These are phyloP conservation scores for Apogon talboti DNA, from an alignment of 2,797 vertebrate species.

Conservation along the genomic window DNA sequence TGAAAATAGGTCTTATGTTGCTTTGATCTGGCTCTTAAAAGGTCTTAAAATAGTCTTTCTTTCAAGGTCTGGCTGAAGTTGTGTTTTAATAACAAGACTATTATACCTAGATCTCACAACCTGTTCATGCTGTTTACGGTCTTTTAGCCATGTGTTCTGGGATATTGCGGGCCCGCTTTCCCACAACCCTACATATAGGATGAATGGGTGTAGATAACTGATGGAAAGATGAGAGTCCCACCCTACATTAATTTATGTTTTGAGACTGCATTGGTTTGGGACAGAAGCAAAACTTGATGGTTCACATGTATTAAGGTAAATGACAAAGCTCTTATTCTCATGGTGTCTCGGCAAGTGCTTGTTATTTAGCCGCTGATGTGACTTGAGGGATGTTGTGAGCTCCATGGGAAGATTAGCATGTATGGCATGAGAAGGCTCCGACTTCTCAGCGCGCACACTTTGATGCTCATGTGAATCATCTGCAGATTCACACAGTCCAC, in stretches of 20 bases:
- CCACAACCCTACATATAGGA: conserved; percentile 1
- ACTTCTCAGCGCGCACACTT: conserved; percentile 58
- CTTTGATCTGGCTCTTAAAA: too few relatives aligned
- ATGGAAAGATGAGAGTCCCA: conserved; percentile 11
- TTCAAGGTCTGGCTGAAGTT: background rate
- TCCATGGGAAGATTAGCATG: conserved; percentile 73
- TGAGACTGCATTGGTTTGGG: conserved; percentile 36
- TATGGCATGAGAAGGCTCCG: conserved; percentile 69
- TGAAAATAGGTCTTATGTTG: too few relatives aligned
- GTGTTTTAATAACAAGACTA: background rate
- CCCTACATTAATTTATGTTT: conserved; percentile 24
- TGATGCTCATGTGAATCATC: conserved; percentile 71
- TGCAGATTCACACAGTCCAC: conserved; percentile 79
- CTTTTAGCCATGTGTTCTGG: background rate
- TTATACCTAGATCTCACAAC: background rate
- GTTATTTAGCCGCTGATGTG: conserved; percentile 49
- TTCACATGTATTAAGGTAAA: conserved; percentile 47
- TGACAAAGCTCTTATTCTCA: conserved; percentile 71
- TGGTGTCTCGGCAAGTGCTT: too few relatives aligned
- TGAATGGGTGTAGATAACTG: background rate
- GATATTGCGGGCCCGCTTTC: background rate
- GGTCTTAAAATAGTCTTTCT: too few relatives aligned
- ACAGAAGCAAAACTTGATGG: conserved; percentile 34
- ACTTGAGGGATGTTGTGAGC: conserved; percentile 32
- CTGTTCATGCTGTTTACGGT: background rate